Evolutionary conservation across 1,140 invertebrate genomes (phyloP), one percentile per base, ranked within the genome.

Genomic region (Reticulitermes speratus): DNA sequence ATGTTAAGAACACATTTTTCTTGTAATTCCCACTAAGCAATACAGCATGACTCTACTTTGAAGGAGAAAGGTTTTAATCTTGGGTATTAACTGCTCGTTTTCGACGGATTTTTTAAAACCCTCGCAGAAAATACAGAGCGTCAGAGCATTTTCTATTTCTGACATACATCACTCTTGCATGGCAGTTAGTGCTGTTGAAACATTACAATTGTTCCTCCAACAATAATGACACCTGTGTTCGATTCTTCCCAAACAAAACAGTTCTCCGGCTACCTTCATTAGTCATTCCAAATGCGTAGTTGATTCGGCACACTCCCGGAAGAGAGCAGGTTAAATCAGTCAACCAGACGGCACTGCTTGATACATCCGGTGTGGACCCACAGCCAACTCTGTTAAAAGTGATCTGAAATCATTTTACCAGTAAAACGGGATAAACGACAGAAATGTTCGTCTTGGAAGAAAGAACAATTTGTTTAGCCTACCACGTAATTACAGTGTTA

Each of bases 311-410:
- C 25, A 75, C 65, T 75, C 65, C 65, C 65, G 65, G 65, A 75
- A 75, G 65, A 75, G 65, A 75, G 65, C 65, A 75, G 65, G 65
- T 30, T 55, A 75, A 30, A 75, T 75, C 65, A 75, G 65, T 75
- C 65, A 75, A 75, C 65, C 65, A 75, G 65, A 25, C 65, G n/a
- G n/a, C 65, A 25, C 65, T 75, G 65, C n/a, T n/a, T 75, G 65
- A 75, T 75, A 75, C n/a, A 9, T 75, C 65, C 65, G 65, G 65
- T 75, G 65, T 25, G n/a, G 65, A 11, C 25, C 8, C 25, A 30
- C 65, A 75, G 25, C 16, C 7, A 75, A 19, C n/a, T 6, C 25
- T 25, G 65, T 30, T 55, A 55, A 21, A 55, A 55, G 52, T 55
- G 19, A 55, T 55, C 3, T 30, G 65, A 30, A 30, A 19, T 48